phyloP scores from a whole-genome alignment of 64 coral and sea anemone species.

The Stichodactyla mertensii region DNA sequence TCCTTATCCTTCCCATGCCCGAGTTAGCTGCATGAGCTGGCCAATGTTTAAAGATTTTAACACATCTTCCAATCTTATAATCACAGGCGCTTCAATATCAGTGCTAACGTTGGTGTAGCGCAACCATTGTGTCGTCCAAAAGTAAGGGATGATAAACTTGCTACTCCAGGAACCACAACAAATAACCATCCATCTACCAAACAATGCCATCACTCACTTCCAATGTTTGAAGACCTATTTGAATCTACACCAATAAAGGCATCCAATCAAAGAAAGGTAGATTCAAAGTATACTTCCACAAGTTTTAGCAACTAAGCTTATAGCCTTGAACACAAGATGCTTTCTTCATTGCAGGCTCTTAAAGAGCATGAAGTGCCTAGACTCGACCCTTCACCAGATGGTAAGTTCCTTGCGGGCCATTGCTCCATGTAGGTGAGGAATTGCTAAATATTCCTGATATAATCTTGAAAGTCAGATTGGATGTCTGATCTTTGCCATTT shows the following conservation, averaged over 20 bases:
- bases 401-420: not conserved
- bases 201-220: not conserved
- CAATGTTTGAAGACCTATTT: constrained; percentile 21
- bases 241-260: not conserved
- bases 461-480: too few species aligned
- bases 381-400: constrained; percentile 9
- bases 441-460: too few species aligned
- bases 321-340: not conserved
- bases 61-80: not conserved
- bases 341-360: not conserved
- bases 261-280: not conserved
- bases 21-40: too few species aligned
- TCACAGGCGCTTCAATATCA: not conserved
- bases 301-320: not conserved
- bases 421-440: not conserved
- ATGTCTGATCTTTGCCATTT: too few species aligned
- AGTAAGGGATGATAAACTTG: not conserved
- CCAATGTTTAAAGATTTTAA: too few species aligned
- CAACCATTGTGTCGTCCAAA: constrained; percentile 36
- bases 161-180: not conserved
- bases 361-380: constrained; percentile 1
- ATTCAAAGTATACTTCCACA: not conserved
- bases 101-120: constrained; percentile 46
- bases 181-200: not conserved
- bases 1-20: too few species aligned